Percentiles rank a stretch among this genome's conserved stretches.
Evolutionary conservation across 2,797 vertebrate genomes (phyloP).

Genomic region (Ceyx erithaca): DNA sequence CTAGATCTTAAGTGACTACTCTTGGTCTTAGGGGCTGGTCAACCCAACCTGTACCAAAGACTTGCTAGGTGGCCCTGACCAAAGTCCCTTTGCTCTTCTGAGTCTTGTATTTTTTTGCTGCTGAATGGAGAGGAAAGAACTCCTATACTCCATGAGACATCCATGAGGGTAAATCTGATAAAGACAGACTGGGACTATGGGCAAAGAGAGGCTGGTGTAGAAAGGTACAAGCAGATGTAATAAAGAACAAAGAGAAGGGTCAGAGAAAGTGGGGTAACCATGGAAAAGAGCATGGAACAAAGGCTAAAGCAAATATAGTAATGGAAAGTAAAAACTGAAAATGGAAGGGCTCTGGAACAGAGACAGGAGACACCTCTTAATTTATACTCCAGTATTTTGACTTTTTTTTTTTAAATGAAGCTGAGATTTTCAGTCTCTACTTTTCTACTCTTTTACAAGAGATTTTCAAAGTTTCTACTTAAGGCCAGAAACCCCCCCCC

Average conservation of each 20-base stretch:
- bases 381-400: neutral
- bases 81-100: neutral
- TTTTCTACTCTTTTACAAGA: no score
- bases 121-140: neutral
- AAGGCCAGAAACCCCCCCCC: neutral
- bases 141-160: neutral
- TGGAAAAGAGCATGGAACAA: neutral
- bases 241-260: neutral
- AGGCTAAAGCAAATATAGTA: neutral
- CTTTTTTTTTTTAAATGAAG: neutral
- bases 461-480: neutral
- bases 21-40: neutral
- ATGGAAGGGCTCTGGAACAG: neutral
- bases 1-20: neutral
- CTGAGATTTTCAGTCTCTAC: neutral
- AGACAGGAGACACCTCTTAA: neutral
- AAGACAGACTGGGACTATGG: neutral
- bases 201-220: neutral
- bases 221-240: neutral
- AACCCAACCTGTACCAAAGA: neutral
- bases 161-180: neutral
- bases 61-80: neutral
- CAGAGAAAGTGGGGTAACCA: neutral
- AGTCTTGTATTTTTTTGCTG: neutral
- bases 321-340: neutral